Base-by-base conservation (phyloP, 2,888 invertebrate genomes). In the Linnaemya tessellans region DNA sequence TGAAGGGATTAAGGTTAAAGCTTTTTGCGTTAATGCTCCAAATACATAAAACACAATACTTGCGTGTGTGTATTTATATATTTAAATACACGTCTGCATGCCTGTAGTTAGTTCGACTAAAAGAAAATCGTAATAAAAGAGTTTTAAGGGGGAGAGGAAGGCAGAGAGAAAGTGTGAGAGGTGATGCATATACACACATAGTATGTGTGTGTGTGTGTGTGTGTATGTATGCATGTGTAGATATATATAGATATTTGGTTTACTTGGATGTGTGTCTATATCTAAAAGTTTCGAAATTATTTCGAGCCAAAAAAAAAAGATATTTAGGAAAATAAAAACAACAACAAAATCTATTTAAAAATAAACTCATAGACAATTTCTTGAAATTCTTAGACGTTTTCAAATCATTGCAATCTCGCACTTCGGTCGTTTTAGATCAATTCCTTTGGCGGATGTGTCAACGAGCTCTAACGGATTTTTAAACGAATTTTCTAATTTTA, bases 361-460 rank as follows among this genome's bases (percentile, higher is more conserved):
- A 84, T 78, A 85, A 77, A 77, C 80, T 46, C 83, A 77, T 71
- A 84, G 75, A 87, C 64, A 85, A 74, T 79, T 60, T 65, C 64
- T 73, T 73, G 65, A 87, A 88, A 88, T 89, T 88, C 89, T 89
- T 89, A 86, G 86, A 88, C 88, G 88, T 88, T 89, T 89, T 88
- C 87, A 88, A 90, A 89, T 92, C 92, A 92, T 92, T 92, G 92
- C 92, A 90, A 90, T 92, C 89, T 91, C 89, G 91, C 91, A 92
- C 90, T 91, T 92, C 90, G 92, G 90, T 88, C 89, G 89, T 90
- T 89, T 89, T 90, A 90, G 90, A 90, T 89, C 90, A 89, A 87
- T 84, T 84, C 83, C 81, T 86, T 79, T 71, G 79, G 84, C 86
- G 88, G 87, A 79, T 86, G 85, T 84, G 60, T 86, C 78, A 78